phyloP scores from a whole-genome alignment of 64 coral and sea anemone species.

The Acropora tenuis region DNA sequence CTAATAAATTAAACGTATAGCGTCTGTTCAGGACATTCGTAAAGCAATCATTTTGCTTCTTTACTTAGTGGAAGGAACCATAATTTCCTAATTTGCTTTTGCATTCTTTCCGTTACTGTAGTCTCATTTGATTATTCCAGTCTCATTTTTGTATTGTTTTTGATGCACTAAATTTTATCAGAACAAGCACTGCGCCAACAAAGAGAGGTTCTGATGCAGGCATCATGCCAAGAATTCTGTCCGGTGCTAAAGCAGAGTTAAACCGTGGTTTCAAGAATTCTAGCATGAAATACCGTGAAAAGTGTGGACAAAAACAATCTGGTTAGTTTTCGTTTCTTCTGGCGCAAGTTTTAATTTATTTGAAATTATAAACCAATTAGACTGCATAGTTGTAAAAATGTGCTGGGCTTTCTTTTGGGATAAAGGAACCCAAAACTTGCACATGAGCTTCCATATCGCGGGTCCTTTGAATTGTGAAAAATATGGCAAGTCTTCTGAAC shows the following conservation, averaged over 20 bases:
- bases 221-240: not conserved
- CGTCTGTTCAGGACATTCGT: no score
- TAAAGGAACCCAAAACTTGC: no score
- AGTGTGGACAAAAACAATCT: not conserved
- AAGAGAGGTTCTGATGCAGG: constrained; percentile 14
- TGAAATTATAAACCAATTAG: no score
- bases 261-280: not conserved
- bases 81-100: not conserved
- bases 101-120: not conserved
- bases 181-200: not conserved
- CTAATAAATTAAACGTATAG: no score
- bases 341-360: no score
- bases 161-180: not conserved
- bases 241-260: not conserved
- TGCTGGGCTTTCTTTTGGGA: no score
- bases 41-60: no score
- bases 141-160: not conserved
- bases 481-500: not conserved
- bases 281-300: not conserved
- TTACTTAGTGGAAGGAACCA: no score
- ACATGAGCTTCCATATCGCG: no score
- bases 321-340: not conserved
- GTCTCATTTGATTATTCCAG: not conserved
- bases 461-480: no score
- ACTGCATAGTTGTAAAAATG: no score